Evolutionary conservation across 2,797 vertebrate genomes (phyloP).

Genomic region (Gymnothorax reevesii): DNA sequence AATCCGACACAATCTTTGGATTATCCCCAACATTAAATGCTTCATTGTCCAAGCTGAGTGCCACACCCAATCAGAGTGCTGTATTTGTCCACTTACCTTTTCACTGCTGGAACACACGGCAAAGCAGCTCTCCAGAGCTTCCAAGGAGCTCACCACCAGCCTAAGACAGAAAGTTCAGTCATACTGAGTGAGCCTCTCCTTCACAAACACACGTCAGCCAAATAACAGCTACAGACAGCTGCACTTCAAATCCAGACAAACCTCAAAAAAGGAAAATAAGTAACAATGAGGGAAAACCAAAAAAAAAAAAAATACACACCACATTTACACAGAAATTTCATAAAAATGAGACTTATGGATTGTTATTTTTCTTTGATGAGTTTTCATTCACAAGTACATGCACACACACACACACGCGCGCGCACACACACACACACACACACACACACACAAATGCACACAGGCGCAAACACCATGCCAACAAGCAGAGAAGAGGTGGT

Average conservation of each 20-base stretch:
- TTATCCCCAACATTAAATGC: no score
- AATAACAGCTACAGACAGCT: background rate
- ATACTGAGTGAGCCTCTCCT: slow-evolving; percentile 24
- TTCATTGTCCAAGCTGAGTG: background rate
- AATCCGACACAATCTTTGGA: no score
- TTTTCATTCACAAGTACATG: no score
- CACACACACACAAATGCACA: slow-evolving; percentile 58
- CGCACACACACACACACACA: slow-evolving; percentile 66
- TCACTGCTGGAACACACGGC: slow-evolving; percentile 89
- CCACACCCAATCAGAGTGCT: background rate
- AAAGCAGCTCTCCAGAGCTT: slow-evolving; percentile 98
- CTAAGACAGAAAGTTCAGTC: slow-evolving; percentile 62
- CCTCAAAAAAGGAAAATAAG: no score
- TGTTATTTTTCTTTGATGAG: background rate
- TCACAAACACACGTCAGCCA: background rate
- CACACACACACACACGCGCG: background rate
- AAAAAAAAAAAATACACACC: background rate
- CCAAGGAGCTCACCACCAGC: slow-evolving; percentile 96
- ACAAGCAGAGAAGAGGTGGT: slow-evolving; percentile 83
- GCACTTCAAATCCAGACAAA: background rate
- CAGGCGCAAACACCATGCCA: slow-evolving; percentile 74
- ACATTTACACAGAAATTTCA: background rate
- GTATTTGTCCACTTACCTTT: slow-evolving; percentile 78
- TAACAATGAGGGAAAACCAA: slow-evolving; percentile 14
- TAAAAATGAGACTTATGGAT: background rate